Base-by-base conservation (phyloP, 2,797 vertebrate genomes). In the Melanotaenia nigrans region DNA sequence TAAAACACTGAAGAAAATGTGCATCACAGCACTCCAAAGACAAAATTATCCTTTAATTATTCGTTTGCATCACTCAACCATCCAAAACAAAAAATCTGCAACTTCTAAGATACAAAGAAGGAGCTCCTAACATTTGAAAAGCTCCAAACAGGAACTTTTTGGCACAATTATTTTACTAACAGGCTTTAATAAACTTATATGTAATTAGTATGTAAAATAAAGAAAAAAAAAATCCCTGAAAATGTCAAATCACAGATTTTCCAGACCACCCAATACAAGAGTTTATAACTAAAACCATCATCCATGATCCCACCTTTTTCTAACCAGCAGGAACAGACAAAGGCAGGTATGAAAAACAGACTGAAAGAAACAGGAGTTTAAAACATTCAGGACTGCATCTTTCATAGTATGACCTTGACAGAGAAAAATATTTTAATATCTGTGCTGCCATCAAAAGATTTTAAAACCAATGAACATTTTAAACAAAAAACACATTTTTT, bases 401-500 rank as follows among this genome's bases (percentile, higher is more conserved):
- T 35, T 35, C 24, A 53, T 1, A 49, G 45, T 45, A 10, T 49
- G 53, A 16, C 24, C 13, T 18, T 56, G 54, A 56, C 54, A 32
- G 7, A 56, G 6, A 74, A 55, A 45, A 65, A 40, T 13, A 33
- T 62, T 71, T 74, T 76, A 57, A 61, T 5, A 62, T 74, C 55
- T 69, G 33, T 4, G 13, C 56, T 45, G 22, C 2, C 58, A 65
- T 71, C 4, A 55, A 11, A 56, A 11, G 10, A 47, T 47, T 7
- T 59, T 60, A 65, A 51, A 76, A 70, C 11, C 53, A 40, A 35
- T 20, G 69, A 68, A 75, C 45, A 73, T 32, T 57, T 82, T 35
- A 67, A 24, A 77, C 57, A 72, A 20, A 58, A 47, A 33, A 68
- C 38, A 77, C 55, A 81, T 65, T 68, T 75, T 30, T 61, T 60